phyloP scores from a whole-genome alignment of 2,797 vertebrate genomes.

The Etheostoma nigrum region DNA sequence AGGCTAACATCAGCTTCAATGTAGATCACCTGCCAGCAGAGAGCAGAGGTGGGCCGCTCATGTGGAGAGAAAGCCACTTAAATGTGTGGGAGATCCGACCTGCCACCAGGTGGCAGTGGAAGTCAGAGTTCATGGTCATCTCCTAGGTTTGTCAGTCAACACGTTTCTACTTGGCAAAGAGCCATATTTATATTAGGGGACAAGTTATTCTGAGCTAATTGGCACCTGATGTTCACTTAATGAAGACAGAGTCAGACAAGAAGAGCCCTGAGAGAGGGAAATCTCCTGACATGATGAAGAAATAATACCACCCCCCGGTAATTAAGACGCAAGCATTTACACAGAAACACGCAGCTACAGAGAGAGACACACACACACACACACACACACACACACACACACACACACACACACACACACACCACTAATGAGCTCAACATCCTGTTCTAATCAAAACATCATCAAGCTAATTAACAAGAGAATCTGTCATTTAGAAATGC shows the following conservation, averaged over 20 bases:
- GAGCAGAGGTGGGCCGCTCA: constrained; percentile 55
- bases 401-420: constrained; percentile 12
- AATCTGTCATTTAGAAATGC: constrained; percentile 15
- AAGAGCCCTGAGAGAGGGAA: constrained; percentile 71
- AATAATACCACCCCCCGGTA: constrained; percentile 68
- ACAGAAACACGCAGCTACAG: constrained; percentile 35
- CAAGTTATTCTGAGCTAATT: constrained; percentile 81
- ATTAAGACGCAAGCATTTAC: constrained; percentile 75
- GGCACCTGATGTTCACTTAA: constrained; percentile 88
- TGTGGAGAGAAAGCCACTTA: too few relatives aligned
- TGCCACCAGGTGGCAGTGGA: constrained; percentile 55
- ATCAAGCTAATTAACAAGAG: constrained; percentile 56
- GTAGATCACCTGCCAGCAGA: constrained; percentile 68
- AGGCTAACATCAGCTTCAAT: constrained; percentile 68
- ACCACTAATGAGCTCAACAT: constrained; percentile 70
- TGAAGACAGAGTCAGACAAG: constrained; percentile 77
- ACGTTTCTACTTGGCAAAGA: constrained; percentile 72
- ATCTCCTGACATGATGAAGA: constrained; percentile 76
- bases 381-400: constrained; percentile 39
- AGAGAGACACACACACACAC: background rate
- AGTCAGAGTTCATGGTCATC: constrained; percentile 10
- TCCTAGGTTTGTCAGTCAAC: constrained; percentile 4
- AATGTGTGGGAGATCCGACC: accelerated
- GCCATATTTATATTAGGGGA: constrained; percentile 76
- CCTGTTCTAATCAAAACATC: constrained; percentile 73